Evolutionary conservation across 2,888 invertebrate genomes (phyloP).

Genomic region (Caenorhabditis sp.): DNA sequence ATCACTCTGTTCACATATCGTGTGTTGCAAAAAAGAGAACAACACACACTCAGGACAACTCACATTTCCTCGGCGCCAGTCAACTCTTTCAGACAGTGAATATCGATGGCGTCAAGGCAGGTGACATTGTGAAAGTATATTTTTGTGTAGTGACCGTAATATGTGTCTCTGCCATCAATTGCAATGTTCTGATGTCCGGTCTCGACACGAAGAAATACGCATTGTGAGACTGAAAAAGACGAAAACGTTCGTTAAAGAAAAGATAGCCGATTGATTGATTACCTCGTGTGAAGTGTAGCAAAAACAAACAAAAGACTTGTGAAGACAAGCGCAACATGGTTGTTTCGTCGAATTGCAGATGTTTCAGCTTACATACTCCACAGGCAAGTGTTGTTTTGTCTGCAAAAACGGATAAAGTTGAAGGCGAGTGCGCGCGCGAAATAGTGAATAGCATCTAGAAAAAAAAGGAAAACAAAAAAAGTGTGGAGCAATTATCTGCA

Average conservation of each 20-base stretch:
- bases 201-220: constrained; percentile 60
- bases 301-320: neutral
- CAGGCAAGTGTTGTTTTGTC: no score
- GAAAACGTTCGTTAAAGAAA: neutral
- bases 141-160: constrained; percentile 64
- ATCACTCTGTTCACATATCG: constrained; percentile 3
- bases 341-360: no score
- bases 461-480: constrained; percentile 37
- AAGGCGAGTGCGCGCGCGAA: no score
- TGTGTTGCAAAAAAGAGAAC: no score
- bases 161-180: constrained; percentile 63
- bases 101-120: constrained; percentile 56
- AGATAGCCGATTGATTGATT: neutral
- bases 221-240: constrained; percentile 41
- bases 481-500: constrained; percentile 42
- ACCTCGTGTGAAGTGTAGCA: constrained; percentile 18
- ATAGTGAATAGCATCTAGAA: constrained; percentile 21
- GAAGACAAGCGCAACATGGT: neutral
- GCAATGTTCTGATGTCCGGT: constrained; percentile 66
- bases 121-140: constrained; percentile 63
- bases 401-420: no score
- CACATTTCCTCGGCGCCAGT: constrained; percentile 69
- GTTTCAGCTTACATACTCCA: no score
- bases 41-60: constrained; percentile 13
- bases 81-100: constrained; percentile 63